Percentiles rank a stretch among this genome's conserved stretches.
phyloP scores from a whole-genome alignment of 2,113 vertebrate genomes.

The Hippocampus comes region DNA sequence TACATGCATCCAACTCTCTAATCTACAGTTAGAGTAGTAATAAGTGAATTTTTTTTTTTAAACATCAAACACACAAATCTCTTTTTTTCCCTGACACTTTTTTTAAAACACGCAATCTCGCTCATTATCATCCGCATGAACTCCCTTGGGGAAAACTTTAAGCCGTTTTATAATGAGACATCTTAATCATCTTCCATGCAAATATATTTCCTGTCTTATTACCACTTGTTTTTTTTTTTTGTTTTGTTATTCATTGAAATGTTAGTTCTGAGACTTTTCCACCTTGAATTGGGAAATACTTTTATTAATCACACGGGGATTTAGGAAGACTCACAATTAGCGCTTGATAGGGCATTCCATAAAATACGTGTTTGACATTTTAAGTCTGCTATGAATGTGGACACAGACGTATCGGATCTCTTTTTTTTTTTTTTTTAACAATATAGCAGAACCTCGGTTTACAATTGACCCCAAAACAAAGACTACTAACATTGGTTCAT shows the following conservation, averaged over 20 bases:
- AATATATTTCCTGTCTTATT: conserved; percentile 17
- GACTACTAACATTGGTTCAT: no score
- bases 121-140: conserved; percentile 20
- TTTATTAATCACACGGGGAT: not conserved
- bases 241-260: not conserved
- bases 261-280: conserved; percentile 1
- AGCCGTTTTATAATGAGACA: conserved; percentile 32
- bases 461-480: not conserved
- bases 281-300: not conserved
- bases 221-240: conserved; percentile 4
- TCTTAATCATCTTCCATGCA: conserved; percentile 42
- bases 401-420: not conserved
- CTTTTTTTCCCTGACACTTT: not conserved
- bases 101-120: conserved; percentile 14
- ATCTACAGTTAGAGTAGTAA: conserved; percentile 1
- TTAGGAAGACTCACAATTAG: not conserved
- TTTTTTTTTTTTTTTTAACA: not conserved
- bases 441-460: not conserved
- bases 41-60: not conserved
- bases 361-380: not conserved
- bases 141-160: conserved; percentile 29
- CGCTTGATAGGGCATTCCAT: not conserved
- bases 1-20: conserved; percentile 13
- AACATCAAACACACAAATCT: not conserved
- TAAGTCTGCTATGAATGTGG: not conserved